Percentiles rank a stretch among this genome's conserved stretches.
These are phyloP conservation scores for Loris lydekkerianus DNA, from an alignment of 2,797 vertebrate genomes.

Conservation along the genomic window DNA sequence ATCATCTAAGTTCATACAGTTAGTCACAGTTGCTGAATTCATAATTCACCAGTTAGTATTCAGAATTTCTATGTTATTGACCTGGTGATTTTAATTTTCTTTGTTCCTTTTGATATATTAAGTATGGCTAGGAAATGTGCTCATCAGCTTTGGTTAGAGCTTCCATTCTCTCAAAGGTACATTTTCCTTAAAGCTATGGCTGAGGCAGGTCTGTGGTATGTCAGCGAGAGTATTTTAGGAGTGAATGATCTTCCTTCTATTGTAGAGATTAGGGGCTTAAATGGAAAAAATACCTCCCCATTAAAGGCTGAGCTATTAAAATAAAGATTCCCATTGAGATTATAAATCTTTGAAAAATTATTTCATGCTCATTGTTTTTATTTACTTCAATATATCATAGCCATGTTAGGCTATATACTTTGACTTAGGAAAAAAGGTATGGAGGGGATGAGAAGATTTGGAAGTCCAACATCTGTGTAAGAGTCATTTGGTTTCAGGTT, in stretches of 20 bases:
- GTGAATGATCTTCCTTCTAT: not conserved
- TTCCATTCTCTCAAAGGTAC: slow-evolving; percentile 29
- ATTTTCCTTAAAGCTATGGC: not conserved
- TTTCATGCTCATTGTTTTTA: not conserved
- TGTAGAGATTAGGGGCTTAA: slow-evolving; percentile 31
- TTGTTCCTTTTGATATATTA: not conserved
- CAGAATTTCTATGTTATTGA: not conserved
- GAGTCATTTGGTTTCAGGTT: not conserved
- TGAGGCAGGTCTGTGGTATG: not conserved
- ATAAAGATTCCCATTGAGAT: not conserved
- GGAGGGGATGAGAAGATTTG: not conserved
- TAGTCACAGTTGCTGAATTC: not conserved
- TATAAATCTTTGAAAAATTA: not conserved
- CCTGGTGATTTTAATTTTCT: rapidly evolving
- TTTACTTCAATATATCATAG: not conserved
- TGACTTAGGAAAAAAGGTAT: rapidly evolving
- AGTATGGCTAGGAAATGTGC: not conserved
- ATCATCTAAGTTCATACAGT: not conserved
- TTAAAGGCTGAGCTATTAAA: slow-evolving; percentile 56
- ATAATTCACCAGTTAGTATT: not conserved
- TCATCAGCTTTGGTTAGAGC: not conserved
- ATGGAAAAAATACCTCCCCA: not conserved
- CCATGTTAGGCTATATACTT: not conserved
- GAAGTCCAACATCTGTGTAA: not conserved
- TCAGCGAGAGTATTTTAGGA: not conserved